phyloP scores from a whole-genome alignment of 2,888 invertebrate genomes.

The Xestia ashworthii region DNA sequence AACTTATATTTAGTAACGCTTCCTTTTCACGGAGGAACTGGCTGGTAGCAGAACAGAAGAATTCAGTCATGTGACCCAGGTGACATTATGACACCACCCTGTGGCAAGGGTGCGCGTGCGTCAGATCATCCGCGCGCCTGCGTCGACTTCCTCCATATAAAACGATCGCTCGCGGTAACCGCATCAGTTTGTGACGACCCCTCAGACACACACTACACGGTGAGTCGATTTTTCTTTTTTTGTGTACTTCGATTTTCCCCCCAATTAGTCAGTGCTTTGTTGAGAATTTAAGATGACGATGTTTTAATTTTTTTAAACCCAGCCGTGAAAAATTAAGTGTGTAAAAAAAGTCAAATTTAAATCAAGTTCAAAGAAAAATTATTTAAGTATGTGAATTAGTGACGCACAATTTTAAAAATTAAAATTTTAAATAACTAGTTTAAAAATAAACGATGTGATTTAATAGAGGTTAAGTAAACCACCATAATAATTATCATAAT shows the following conservation, averaged over 20 bases:
- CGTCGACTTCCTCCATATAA: constrained; percentile 85
- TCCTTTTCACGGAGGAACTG: neutral
- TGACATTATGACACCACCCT: constrained; percentile 64
- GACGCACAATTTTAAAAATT: neutral
- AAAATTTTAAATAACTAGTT: neutral
- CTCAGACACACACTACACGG: constrained; percentile 78
- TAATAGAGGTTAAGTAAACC: constrained; percentile 20
- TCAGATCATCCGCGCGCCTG: constrained; percentile 65
- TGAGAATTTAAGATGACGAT: neutral
- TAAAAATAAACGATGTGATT: constrained; percentile 7
- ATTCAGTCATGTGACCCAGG: constrained; percentile 23
- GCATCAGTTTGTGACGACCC: constrained; percentile 87
- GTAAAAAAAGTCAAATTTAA: neutral
- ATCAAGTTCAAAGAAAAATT: neutral
- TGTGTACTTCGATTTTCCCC: constrained; percentile 24
- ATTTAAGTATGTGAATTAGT: constrained; percentile 16
- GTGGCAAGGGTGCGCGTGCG: constrained; percentile 76
- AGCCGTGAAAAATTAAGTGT: constrained; percentile 31
- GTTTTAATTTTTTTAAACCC: neutral
- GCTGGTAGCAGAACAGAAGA: neutral
- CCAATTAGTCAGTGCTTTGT: constrained; percentile 34
- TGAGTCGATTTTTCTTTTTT: constrained; percentile 73
- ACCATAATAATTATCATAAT: constrained; percentile 39
- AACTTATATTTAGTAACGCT: neutral
- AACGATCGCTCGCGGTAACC: constrained; percentile 77